phyloP scores from a whole-genome alignment of 1,140 invertebrate genomes.

The Cardiocondyla obscurior region DNA sequence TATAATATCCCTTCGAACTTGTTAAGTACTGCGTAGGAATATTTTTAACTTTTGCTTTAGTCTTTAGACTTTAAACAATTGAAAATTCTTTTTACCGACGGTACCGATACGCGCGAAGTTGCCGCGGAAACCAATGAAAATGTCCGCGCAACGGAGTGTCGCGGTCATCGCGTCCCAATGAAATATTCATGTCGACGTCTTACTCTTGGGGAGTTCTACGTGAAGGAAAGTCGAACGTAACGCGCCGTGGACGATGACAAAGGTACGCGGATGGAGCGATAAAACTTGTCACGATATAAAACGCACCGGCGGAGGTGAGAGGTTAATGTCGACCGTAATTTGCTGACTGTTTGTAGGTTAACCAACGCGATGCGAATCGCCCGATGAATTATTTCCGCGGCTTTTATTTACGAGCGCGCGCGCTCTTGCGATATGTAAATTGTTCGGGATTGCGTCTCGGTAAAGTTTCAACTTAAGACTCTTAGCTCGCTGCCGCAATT shows the following conservation, averaged over 20 bases:
- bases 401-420: slow-evolving; percentile 43
- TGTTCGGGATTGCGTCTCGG: not conserved
- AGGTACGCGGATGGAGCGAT: slow-evolving; percentile 40
- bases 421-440: slow-evolving; percentile 41
- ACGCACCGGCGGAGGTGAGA: not conserved
- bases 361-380: slow-evolving; percentile 25
- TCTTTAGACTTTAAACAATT: not conserved
- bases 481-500: not conserved
- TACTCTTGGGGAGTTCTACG: slow-evolving; percentile 36
- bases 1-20: not conserved
- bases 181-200: slow-evolving; percentile 61
- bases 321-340: slow-evolving; percentile 55
- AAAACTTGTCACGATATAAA: slow-evolving; percentile 39
- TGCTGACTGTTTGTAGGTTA: slow-evolving; percentile 40
- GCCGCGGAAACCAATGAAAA: slow-evolving; percentile 23
- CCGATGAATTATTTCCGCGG: slow-evolving; percentile 10
- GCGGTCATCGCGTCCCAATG: slow-evolving; percentile 56
- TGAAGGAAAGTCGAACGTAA: slow-evolving; percentile 33
- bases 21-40: not conserved
- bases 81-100: not conserved
- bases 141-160: slow-evolving; percentile 5
- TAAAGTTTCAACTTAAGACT: not conserved
- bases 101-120: slow-evolving; percentile 7
- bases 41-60: not conserved
- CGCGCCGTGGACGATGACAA: not conserved